Base-by-base conservation (phyloP, 2,113 vertebrate genomes). In the Oenanthe oenanthe region DNA sequence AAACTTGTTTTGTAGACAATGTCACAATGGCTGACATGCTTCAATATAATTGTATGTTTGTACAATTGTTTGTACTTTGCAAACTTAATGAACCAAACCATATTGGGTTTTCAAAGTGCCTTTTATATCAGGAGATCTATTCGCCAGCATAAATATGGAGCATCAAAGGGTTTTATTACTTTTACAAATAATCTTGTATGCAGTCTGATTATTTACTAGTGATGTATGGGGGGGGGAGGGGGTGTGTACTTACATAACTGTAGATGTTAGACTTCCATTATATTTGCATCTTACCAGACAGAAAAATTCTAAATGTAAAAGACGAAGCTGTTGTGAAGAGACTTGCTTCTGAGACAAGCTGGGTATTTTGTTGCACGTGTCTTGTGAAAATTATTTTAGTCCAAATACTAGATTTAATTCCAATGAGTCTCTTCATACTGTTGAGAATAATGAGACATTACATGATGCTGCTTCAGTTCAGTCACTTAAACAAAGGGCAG, bases 31-130 rank as follows among this genome's bases (percentile, higher is more conserved):
- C 93, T 98, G 98, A 97, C 95, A 88, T 97, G 97, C 95, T 97
- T 96, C 96, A 47, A 48, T 96, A 85, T 93, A 97, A 97, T 92
- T 91, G 76, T 97, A 97, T 91, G 96, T 98, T 97, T 97, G 96
- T 98, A 97, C 96, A 98, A 97, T 97, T 97, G 97, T 98, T 98
- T 98, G 98, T 98, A 98, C 98, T 98, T 98, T 97, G 96, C 98
- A 98, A 98, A 98, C 97, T 98, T 98, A 95, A 97, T 75, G 94
- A 98, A 97, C 97, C 97, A 97, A 98, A 98, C 98, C 98, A 97
- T 98, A 97, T 98, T 98, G 98, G 97, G 98, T 98, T 98, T 98
- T 98, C 97, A 95, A 98, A 98, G 98, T 99, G 98, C 98, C 98
- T 99, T 97, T 98, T 97, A 87, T 96, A 97, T 97, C 94, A 85